These are phyloP conservation scores for Propithecus deckenii DNA, from an alignment of 2,797 vertebrate species.

Conservation along the genomic window DNA sequence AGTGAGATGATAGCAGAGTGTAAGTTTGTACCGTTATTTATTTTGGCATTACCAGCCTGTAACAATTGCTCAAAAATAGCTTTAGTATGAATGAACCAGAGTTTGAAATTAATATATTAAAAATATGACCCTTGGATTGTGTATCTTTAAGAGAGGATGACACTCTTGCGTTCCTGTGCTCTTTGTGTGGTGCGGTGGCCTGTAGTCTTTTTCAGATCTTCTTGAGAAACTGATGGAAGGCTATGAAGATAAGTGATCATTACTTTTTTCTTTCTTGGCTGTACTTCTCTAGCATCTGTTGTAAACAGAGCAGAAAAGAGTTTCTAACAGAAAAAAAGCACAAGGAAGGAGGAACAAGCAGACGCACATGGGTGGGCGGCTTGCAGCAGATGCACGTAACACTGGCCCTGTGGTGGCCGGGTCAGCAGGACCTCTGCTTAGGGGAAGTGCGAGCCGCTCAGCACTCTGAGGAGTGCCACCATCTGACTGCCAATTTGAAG, in stretches of 20 bases:
- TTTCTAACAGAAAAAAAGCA: background rate
- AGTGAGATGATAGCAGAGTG: background rate
- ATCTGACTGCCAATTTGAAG: background rate
- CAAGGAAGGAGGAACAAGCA: background rate
- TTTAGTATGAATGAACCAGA: background rate
- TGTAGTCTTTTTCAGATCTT: background rate
- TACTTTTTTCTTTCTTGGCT: slow-evolving; percentile 47
- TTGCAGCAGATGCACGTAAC: background rate
- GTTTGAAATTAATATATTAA: background rate
- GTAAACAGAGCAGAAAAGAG: slow-evolving; percentile 59
- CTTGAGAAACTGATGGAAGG: background rate
- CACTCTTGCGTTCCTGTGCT: background rate
- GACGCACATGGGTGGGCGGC: background rate
- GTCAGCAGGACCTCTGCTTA: background rate
- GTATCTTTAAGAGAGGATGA: background rate
- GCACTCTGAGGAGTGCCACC: background rate
- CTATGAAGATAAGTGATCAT: background rate
- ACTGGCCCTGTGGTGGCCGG: no score
- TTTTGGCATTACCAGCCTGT: background rate
- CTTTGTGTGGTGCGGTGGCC: background rate
- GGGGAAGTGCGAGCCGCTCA: background rate
- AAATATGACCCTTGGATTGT: background rate
- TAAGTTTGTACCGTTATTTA: background rate
- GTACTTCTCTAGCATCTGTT: slow-evolving; percentile 47
- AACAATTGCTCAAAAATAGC: background rate